These are phyloP conservation scores for Emydocephalus ijimae DNA, from an alignment of 2,113 vertebrate genomes.

Conservation along the genomic window DNA sequence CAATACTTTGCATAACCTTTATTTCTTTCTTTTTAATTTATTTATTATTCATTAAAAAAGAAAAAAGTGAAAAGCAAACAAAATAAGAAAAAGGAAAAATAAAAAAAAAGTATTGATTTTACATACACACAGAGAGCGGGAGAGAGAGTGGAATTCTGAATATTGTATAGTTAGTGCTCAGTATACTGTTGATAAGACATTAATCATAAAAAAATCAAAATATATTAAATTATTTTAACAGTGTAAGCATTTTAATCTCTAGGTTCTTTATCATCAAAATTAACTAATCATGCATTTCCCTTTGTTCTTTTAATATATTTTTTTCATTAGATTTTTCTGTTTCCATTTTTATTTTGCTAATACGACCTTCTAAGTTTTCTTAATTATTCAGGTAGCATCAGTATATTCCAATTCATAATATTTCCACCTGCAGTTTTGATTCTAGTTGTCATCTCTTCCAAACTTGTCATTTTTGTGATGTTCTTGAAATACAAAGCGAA, in stretches of 20 bases:
- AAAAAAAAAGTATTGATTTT: background rate
- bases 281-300: background rate
- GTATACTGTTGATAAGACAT: background rate
- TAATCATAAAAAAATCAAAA: background rate
- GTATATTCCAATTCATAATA: background rate
- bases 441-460: background rate
- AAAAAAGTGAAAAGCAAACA: background rate
- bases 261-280: background rate
- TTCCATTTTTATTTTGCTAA: background rate
- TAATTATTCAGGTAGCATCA: background rate
- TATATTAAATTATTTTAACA: background rate
- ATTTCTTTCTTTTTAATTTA: background rate
- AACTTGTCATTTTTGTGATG: background rate
- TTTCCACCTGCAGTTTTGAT: background rate
- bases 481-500: background rate
- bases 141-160: background rate
- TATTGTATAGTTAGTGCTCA: background rate
- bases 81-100: background rate
- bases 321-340: background rate
- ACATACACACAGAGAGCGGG: too few species aligned
- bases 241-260: background rate
- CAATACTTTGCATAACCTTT: background rate
- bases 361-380: background rate
- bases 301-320: background rate
- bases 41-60: background rate